Base-by-base conservation (phyloP, 2,113 vertebrate species). In the Morone saxatilis region DNA sequence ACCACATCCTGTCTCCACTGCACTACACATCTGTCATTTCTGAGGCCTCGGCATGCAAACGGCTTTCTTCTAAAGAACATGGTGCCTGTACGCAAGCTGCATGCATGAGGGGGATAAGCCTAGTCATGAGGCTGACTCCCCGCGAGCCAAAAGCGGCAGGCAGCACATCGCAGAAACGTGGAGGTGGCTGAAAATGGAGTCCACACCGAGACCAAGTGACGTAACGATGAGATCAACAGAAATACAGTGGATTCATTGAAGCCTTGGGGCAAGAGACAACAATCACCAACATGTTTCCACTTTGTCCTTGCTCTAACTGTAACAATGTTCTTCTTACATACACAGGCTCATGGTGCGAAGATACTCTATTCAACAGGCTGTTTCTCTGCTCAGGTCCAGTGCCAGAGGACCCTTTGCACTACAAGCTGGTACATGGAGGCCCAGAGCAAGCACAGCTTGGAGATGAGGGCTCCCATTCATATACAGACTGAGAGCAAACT, bases 1-100 rank as follows among this genome's bases (percentile, higher is more conserved):
- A 93, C 93, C 93, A 93, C 94, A 93, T 94, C 93, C 94, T 93
- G 91, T 77, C 81, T 88, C 76, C 71, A 56, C 31, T 11, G 43
- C 60, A 65, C 76, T 81, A 72, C 81, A 81, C 86, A 90, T 88
- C 84, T 89, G 85, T 66, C 61, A 60, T 31, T 71, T 88, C 38
- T 68, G 70, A 89, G 75, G 81, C 77, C 43, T 41, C 7, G 31
- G 57, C 80, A 79, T 71, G 86, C 87, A 83, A 78, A 71, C 54
- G 5, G 71, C 76, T 47, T 4, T 76, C 60, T 53, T 31, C 31
- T 47, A 53, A 50, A 78, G 41, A 88, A 50, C 19, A 19, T 17
- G 65, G 77, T 2, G 68, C 65, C 83, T 83, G 65, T 51, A 12
- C 76, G 70, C 38, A 51, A 45, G 61, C 81, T 78, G 77, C 74